Conservation (phyloP, 2,113 vertebrate genomes). For the Zapornia atra region DNA sequence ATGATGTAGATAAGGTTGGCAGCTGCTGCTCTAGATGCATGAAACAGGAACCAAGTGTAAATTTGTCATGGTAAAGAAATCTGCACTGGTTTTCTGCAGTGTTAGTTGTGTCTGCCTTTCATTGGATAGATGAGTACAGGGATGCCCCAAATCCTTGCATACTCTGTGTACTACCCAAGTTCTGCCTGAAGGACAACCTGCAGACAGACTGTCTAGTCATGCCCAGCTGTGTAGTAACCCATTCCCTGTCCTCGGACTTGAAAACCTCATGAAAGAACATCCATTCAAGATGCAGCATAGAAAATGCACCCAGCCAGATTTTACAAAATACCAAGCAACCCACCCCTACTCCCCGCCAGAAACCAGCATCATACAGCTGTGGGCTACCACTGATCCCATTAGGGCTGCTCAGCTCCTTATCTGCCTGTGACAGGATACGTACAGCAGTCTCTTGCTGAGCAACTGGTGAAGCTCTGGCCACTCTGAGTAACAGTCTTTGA, state of each 20-base stretch:
- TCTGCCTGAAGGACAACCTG: neutral
- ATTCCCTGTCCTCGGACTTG: neutral
- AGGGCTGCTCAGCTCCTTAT: conserved; percentile 28
- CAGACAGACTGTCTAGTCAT: neutral
- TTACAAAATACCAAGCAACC: neutral
- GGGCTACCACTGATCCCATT: conserved; percentile 19
- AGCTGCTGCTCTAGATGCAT: neutral
- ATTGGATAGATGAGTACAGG: neutral
- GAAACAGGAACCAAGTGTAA: neutral
- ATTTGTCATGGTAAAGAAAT: neutral
- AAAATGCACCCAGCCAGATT: neutral
- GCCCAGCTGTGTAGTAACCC: neutral
- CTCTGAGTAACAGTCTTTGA: neutral
- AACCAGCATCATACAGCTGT: neutral
- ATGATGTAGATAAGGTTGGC: neutral
- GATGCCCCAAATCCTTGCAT: neutral
- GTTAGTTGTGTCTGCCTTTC: neutral
- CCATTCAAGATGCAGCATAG: neutral
- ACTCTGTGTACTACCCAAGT: accelerated
- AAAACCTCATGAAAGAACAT: neutral
- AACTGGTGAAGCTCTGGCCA: neutral
- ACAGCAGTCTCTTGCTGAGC: neutral
- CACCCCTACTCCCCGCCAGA: neutral
- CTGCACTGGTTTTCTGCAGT: neutral
- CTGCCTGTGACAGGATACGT: conserved; percentile 16